Percentiles rank a stretch among this genome's conserved stretches.
These are phyloP conservation scores for Macrotrachela quadricornifera DNA, from an alignment of 1,140 invertebrate species.

Conservation along the genomic window DNA sequence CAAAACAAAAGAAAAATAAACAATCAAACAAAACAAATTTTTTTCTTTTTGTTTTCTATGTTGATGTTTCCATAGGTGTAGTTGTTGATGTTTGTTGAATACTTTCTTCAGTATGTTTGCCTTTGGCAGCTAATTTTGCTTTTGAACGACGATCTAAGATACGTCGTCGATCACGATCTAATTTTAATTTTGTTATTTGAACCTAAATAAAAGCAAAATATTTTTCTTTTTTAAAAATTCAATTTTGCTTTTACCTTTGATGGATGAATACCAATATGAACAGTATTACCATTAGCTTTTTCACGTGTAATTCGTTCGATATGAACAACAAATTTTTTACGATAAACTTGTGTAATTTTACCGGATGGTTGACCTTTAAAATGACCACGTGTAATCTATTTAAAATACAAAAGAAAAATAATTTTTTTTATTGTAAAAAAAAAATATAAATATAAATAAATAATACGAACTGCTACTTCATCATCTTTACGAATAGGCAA, in stretches of 20 bases:
- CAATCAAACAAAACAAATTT: too few relatives aligned
- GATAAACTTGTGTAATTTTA: slow-evolving; percentile 89
- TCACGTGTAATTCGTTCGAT: slow-evolving; percentile 95
- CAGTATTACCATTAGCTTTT: slow-evolving; percentile 91
- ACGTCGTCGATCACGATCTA: slow-evolving; percentile 5
- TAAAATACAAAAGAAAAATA: background rate
- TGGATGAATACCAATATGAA: slow-evolving; percentile 92
- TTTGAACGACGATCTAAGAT: slow-evolving; percentile 7
- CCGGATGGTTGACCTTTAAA: slow-evolving; percentile 97
- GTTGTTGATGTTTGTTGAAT: slow-evolving; percentile 1
- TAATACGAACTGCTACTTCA: slow-evolving; percentile 43
- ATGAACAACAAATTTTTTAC: slow-evolving; percentile 95
- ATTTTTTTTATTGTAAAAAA: background rate
- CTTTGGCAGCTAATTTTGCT: slow-evolving; percentile 1
- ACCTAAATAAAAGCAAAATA: background rate
- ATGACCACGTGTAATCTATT: slow-evolving; percentile 76
- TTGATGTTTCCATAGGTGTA: too few relatives aligned
- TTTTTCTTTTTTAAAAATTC: background rate
- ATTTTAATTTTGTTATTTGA: slow-evolving; percentile 8
- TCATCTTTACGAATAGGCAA: slow-evolving; percentile 97
- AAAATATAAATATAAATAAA: background rate
- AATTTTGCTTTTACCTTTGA: slow-evolving; percentile 51
- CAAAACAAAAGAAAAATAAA: too few relatives aligned
- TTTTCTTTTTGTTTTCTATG: too few relatives aligned
- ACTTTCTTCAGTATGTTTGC: slow-evolving; percentile 8